Evolutionary conservation across 2,113 vertebrate genomes (phyloP), one percentile per base, ranked within the genome.

Genomic region (Notothenia coriiceps): DNA sequence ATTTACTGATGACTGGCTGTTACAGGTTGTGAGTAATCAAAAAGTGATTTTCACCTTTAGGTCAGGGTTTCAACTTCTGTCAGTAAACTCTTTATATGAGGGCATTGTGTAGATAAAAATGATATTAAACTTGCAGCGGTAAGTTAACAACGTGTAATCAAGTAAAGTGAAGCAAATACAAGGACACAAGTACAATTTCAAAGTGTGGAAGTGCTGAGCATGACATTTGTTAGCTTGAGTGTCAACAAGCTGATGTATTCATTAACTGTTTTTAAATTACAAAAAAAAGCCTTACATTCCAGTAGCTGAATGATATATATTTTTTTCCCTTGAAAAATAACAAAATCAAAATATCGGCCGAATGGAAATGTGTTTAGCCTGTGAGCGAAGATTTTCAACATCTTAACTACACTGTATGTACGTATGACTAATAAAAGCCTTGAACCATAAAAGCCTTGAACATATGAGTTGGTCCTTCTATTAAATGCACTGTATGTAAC

Each of bases 21-120:
- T 64, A 47, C 15, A 14, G 18, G 60, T 70, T 79, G 25, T 74
- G 59, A 87, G 66, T 78, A 76, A 80, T 86, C 22, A 67, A 50
- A 55, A 74, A 33, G 20, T 40, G 35, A 6, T 40, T 1, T 52
- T 40, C 29, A 81, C 11, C 52, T 56, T 65, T 56, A 22, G 51
- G n/a, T 25, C 10, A 49, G 4, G 10, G 43, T 62, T 65, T 76
- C 50, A 61, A 62, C 40, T 74, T 4, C 10, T 22, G n/a, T 44
- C 56, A 71, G 13, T 74, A 56, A 79, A 56, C 25, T 64, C 13
- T 52, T 35, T 60, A 69, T 33, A 14, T 60, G 17, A 40, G 46
- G 51, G 33, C 35, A 66, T 40, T 18, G 20, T 64, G 50, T 51
- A 56, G 25, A 59, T 33, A 18, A 12, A 55, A n/a, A 49, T 35